Evolutionary conservation across 2,888 invertebrate genomes (phyloP).

Genomic region (Synergus gifuensis): DNA sequence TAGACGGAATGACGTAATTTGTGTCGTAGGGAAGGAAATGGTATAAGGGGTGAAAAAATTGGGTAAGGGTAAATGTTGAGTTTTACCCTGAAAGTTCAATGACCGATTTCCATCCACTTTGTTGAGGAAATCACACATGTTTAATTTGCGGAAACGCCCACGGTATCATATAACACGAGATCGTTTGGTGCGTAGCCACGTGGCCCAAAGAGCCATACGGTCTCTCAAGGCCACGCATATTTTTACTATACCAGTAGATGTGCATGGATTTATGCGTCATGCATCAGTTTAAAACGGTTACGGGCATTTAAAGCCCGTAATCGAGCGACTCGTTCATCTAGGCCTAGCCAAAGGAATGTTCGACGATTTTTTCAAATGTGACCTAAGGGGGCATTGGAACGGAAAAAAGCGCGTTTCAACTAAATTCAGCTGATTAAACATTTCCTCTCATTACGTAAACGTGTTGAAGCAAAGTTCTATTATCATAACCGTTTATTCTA

Average conservation of each 20-base stretch:
- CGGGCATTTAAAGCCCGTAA: conserved; percentile 20
- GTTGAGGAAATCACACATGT: conserved; percentile 45
- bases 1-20: conserved; percentile 8
- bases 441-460: neutral
- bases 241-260: conserved; percentile 34
- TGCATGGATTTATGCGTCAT: conserved; percentile 35
- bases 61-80: neutral
- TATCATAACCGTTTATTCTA: no score
- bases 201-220: conserved; percentile 46
- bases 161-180: conserved; percentile 58
- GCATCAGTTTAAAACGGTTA: neutral
- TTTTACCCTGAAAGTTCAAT: neutral
- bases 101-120: conserved; percentile 36
- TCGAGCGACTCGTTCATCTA: neutral
- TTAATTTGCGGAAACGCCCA: conserved; percentile 65
- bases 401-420: neutral
- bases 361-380: neutral
- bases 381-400: neutral
- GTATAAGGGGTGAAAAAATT: neutral
- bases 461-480: no score
- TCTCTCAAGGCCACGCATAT: conserved; percentile 38
- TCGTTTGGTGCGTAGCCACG: conserved; percentile 56
- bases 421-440: conserved; percentile 12
- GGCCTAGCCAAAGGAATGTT: neutral
- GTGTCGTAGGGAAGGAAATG: neutral